Evolutionary conservation across 92 coral and sea anemone species (phyloP).

Genomic region (Actinernus sp.): DNA sequence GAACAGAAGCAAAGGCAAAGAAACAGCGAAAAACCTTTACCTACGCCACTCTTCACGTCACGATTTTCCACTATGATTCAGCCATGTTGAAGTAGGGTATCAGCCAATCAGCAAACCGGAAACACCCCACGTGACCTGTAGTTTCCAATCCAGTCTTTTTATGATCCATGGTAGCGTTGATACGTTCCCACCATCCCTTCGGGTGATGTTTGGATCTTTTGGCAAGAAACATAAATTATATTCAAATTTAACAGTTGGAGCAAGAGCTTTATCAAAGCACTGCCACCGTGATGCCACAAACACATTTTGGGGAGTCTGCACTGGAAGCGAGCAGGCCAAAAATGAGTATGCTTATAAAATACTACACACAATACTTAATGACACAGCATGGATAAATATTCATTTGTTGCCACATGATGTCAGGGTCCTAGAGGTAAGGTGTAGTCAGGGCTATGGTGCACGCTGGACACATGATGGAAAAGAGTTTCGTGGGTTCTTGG

Average conservation of each 20-base stretch:
- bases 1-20: too few relatives aligned
- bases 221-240: constrained; percentile 64
- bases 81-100: too few relatives aligned
- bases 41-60: too few relatives aligned
- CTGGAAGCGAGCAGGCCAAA: constrained; percentile 81
- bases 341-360: constrained; percentile 74
- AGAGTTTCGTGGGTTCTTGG: constrained; percentile 91
- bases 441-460: constrained; percentile 90
- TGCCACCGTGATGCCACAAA: constrained; percentile 78
- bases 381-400: constrained; percentile 90
- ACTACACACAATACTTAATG: constrained; percentile 56
- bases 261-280: constrained; percentile 93
- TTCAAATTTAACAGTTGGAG: constrained; percentile 84
- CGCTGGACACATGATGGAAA: constrained; percentile 89
- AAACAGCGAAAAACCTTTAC: too few relatives aligned
- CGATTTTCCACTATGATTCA: too few relatives aligned
- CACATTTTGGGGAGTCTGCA: constrained; percentile 90
- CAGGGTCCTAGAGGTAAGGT: constrained; percentile 85
- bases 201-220: constrained; percentile 59
- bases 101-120: too few relatives aligned
- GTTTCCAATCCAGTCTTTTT: too few relatives aligned
- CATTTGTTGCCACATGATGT: constrained; percentile 87
- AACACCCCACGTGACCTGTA: too few relatives aligned
- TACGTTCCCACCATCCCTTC: constrained; percentile 73
- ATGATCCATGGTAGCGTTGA: too few relatives aligned